These are phyloP conservation scores for Girardinus metallicus DNA, from an alignment of 2,797 vertebrate genomes.

Conservation along the genomic window DNA sequence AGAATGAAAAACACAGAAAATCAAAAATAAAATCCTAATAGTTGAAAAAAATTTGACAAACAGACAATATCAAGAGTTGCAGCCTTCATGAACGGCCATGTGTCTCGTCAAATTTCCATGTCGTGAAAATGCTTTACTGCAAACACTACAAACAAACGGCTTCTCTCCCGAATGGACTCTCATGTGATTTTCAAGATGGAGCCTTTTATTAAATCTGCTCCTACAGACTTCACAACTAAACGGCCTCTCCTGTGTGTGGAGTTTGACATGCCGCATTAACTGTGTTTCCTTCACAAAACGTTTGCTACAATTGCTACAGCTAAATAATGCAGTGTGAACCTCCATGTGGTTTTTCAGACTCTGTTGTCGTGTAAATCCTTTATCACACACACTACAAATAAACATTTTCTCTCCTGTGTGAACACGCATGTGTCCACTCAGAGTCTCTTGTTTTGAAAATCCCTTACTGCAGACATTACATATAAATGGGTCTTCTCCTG, in stretches of 20 bases:
- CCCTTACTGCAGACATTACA: not conserved
- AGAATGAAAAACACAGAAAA: not conserved
- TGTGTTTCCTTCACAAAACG: not conserved
- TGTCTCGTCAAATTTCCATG: slow-evolving; percentile 2
- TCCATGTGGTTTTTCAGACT: slow-evolving; percentile 1
- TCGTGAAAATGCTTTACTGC: not conserved
- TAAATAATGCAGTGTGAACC: not conserved
- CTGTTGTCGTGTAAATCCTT: not conserved
- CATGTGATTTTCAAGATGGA: slow-evolving; percentile 5
- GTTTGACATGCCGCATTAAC: not conserved
- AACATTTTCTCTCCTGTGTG: not conserved
- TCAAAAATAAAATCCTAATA: not conserved
- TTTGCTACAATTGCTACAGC: not conserved
- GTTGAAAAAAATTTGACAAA: not conserved
- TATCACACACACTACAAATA: not conserved
- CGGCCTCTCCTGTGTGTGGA: not conserved
- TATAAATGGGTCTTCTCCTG: not conserved
- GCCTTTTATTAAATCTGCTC: slow-evolving; percentile 1
- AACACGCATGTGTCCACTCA: not conserved
- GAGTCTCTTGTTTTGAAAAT: not conserved
- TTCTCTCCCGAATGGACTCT: slow-evolving; percentile 6
- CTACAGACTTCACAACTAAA: not conserved
- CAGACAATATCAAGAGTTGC: not conserved
- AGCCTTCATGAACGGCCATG: not conserved
- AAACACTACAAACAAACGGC: not conserved